These are phyloP conservation scores for Paramormyrops hopkinsi DNA, from an alignment of 2,797 vertebrate species.

Conservation along the genomic window DNA sequence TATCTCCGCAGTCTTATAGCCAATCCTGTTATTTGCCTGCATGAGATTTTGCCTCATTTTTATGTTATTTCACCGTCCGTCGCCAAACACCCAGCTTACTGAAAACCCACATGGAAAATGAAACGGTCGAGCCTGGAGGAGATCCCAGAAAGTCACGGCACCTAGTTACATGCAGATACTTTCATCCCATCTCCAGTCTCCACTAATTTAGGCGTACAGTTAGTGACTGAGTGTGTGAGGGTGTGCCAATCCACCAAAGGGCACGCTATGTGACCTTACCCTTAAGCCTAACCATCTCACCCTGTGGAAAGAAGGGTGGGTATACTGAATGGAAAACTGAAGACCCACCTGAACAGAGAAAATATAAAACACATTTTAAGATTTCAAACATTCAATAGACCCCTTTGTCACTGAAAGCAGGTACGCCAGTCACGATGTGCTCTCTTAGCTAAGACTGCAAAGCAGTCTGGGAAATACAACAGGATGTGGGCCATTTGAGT, in stretches of 20 bases:
- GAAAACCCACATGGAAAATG: background rate
- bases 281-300: background rate
- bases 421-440: background rate
- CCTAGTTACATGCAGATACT: background rate
- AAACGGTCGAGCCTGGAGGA: background rate
- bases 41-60: background rate
- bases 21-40: background rate
- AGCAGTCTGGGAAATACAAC: background rate
- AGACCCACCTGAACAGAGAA: background rate
- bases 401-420: background rate
- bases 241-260: background rate
- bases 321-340: background rate
- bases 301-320: background rate
- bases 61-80: background rate
- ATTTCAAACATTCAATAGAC: background rate
- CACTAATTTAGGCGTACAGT: background rate
- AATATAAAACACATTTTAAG: background rate
- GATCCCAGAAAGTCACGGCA: background rate
- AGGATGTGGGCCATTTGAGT: background rate
- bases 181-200: background rate
- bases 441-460: background rate
- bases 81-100: background rate
- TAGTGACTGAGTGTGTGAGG: background rate
- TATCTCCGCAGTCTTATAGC: background rate
- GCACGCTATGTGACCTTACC: background rate